Base-by-base conservation (phyloP, 2,797 vertebrate species). In the Sebastes trivittatus region DNA sequence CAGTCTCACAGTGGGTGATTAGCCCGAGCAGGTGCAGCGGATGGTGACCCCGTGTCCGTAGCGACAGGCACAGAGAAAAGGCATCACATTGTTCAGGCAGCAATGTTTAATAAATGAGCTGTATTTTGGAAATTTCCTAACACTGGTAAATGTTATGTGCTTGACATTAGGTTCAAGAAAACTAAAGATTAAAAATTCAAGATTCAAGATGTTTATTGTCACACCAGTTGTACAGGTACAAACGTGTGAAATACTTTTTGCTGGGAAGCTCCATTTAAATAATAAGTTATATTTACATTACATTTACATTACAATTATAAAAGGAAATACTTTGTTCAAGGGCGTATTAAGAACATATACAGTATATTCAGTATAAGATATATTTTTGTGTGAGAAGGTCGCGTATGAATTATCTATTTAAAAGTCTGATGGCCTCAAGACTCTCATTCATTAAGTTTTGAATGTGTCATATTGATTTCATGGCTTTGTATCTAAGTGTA, bases 1-100 rank as follows among this genome's bases (percentile, higher is more conserved):
- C 75, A 72, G 87, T 90, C 90, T 90, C 89, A 60, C 75, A 75
- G 91, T 75, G 90, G 85, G 60, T 92, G 91, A 93, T 93, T 92
- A 93, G 83, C 70, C 30, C 20, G 68, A 81, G 80, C 88, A 88
- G 90, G 74, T 86, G 85, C 77, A 78, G 27, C 4, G 65, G 63
- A 78, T 36, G 14, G 32, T 89, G 87, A 89, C 82, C 86, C 78
- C 60, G 61, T 38, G 60, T 42, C 34, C 16, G 3, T 27, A 72
- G 36, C 54, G 78, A 74, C 36, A 34, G 62, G 61, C 34, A 25
- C 25, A 56, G 61, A 46, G n/a, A 42, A 32, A 30, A 30, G 56
- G 23, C 46, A 16, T 62, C 54, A 58, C 52, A 29, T 75, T 65
- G 68, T 78, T 77, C 66, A 34, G 58, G 36, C 59, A 67, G 64